Base-by-base conservation (phyloP, 2,888 invertebrate species). In the Reticulitermes lucifugus region DNA sequence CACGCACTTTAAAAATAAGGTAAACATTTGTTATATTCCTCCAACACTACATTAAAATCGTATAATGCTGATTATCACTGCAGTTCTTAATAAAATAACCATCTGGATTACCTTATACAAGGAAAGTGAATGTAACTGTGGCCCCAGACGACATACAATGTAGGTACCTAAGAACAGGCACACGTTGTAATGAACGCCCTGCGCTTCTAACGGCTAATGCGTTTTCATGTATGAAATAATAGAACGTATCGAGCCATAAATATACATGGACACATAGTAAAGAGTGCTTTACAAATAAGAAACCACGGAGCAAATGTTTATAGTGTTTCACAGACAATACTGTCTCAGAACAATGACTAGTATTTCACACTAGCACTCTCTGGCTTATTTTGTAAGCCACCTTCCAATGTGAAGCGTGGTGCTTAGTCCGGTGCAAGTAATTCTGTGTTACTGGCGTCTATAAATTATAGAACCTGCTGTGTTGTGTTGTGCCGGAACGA, bases 1-100 rank as follows among this genome's bases (percentile, higher is more conserved):
- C 46, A n/a, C 25, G 29, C 59, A 60, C 80, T 80, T 80, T 41
- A 35, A 80, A 80, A 60, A 80, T 80, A 80, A 80, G 35, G 35
- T 80, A 60, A 80, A 80, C 60, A 80, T 60, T 60, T 22, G 14
- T 80, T 80, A 46, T 35, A 60, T 14, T 80, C 80, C 9, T 79
- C 46, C 60, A 35, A 60, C 29, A 80, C 35, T 80, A 59, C 14
- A 71, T 71, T 71, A 73, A 35, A 35, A 73, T 73, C 12, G 9
- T 18, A 14, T 73, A 41, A 41, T 41, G 35, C 25, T 73, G 73
- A 73, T 73, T 73, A 73, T 73, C 73, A 73, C 73, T 73, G 73
- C 73, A 73, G 35, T 73, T 41, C 73, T 29, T 73, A 70, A 14
- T 41, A 73, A 21, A 9, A 25, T 29, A 70, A 70, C 25, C 29